Base-by-base conservation (phyloP, 35 echinoderm and acorn worm species). In the Acanthaster planci region DNA sequence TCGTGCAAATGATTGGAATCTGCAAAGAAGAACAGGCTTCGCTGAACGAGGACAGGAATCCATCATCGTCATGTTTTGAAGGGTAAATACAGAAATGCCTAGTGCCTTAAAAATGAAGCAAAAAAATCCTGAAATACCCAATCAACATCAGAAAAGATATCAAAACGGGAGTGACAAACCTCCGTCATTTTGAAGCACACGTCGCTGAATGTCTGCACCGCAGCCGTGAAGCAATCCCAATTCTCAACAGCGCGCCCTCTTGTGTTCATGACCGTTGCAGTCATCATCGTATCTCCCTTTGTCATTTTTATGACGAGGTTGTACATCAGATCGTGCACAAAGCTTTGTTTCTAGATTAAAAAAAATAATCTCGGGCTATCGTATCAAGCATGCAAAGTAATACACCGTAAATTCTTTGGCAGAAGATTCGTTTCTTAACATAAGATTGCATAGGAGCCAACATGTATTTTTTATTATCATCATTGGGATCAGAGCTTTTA, bases 181-280 rank as follows among this genome's bases (percentile, higher is more conserved):
- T 72, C 26, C 14, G 64, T 31, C 34, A 72, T 72, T 31, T 19
- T 26, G 64, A 31, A 72, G 64, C 64, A 72, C 64, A 27, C 30
- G 14, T 72, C 29, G 34, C 64, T 26, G 64, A 31, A 72, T 2
- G 29, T 72, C 30, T 72, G 64, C 34, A 34, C 14, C 30, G 34
- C 18, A 14, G 64, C 64, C 30, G 23, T 72, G 64, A 31, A 72
- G 23, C 64, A 72, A 26, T 72, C 64, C 64, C 64, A 72, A 34
- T 72, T 72, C 64, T 26, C 34, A 26, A 72, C 34, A 35, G 19
- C 26, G 7, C n/a, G n/a, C 64, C 64, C 64, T 72, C 64, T 72
- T 0, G 64, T 72, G 64, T 72, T 72, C 34, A 72, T 2, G 21
- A 72, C 7, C 7, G 1, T 72, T 19, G 22, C 64, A 34, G 34